phyloP scores from a whole-genome alignment of 2,888 invertebrate species.

The Cantharis nigra region DNA sequence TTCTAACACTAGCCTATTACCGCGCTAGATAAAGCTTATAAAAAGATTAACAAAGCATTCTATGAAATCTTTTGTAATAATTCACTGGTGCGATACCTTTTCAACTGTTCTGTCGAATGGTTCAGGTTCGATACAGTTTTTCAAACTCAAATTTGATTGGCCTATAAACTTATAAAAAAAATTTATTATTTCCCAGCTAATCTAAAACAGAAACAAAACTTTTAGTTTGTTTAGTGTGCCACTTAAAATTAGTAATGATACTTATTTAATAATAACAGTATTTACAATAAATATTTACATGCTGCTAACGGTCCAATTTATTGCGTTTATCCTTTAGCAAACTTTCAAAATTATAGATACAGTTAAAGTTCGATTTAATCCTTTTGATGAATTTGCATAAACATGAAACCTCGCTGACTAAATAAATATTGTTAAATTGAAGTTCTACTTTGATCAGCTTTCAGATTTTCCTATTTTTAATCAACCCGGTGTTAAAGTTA shows the following conservation, averaged over 20 bases:
- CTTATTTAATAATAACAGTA: background rate
- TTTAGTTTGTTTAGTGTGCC: too few species aligned
- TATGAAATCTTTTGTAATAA: too few species aligned
- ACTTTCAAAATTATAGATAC: background rate
- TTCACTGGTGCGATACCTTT: too few species aligned
- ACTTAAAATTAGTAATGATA: background rate
- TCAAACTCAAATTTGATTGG: too few species aligned
- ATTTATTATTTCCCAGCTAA: too few species aligned
- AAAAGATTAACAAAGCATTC: too few species aligned
- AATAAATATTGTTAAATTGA: background rate
- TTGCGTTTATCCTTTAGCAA: background rate
- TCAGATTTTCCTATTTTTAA: background rate
- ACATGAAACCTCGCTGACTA: background rate
- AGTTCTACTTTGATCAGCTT: background rate
- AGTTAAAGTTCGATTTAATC: background rate
- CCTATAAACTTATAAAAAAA: too few species aligned
- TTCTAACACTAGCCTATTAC: too few species aligned
- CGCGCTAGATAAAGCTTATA: too few species aligned
- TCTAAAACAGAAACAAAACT: too few species aligned
- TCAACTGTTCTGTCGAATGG: too few species aligned
- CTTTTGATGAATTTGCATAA: background rate
- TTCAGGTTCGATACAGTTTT: too few species aligned
- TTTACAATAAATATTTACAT: background rate
- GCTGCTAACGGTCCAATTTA: background rate
- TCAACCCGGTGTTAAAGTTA: background rate